Conservation (phyloP, 2,888 invertebrate genomes). For the Lysandra bellargus region DNA sequence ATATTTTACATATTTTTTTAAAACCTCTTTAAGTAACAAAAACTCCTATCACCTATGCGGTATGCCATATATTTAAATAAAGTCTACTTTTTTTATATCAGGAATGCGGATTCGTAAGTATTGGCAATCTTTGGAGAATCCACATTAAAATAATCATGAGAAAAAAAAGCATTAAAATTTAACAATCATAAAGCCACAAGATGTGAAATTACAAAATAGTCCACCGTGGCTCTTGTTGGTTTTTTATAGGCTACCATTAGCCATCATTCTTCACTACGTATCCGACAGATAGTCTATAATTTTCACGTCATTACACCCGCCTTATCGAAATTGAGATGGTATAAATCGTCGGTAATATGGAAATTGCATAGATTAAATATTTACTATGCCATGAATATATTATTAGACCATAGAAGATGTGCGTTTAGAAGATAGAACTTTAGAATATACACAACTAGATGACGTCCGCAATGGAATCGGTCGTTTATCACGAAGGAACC, state of each 20-base stretch:
- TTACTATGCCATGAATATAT: conserved; percentile 43
- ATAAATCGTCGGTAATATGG: conserved; percentile 28
- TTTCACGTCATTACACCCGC: conserved; percentile 40
- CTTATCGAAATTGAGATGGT: conserved; percentile 36
- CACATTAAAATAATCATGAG: not conserved
- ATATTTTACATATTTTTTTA: too few species aligned
- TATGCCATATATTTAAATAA: too few species aligned
- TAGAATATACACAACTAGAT: not conserved
- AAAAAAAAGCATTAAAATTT: not conserved
- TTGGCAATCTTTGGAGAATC: not conserved
- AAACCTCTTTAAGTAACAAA: too few species aligned
- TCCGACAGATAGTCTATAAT: conserved; percentile 40
- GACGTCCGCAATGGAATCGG: too few species aligned
- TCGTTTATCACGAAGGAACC: too few species aligned
- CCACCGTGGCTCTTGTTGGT: conserved; percentile 39
- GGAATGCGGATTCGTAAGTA: not conserved
- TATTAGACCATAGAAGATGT: conserved; percentile 5
- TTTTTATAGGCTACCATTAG: conserved; percentile 42
- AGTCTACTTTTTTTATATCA: not conserved
- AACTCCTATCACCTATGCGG: too few species aligned
- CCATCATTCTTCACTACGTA: conserved; percentile 40
- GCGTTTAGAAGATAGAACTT: not conserved
- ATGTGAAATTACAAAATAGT: conserved; percentile 32
- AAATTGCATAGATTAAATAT: conserved; percentile 31
- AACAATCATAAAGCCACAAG: not conserved